Evolutionary conservation across 2,888 invertebrate genomes (phyloP), one percentile per base, ranked within the genome.

Genomic region (Drosophila stalkeri): DNA sequence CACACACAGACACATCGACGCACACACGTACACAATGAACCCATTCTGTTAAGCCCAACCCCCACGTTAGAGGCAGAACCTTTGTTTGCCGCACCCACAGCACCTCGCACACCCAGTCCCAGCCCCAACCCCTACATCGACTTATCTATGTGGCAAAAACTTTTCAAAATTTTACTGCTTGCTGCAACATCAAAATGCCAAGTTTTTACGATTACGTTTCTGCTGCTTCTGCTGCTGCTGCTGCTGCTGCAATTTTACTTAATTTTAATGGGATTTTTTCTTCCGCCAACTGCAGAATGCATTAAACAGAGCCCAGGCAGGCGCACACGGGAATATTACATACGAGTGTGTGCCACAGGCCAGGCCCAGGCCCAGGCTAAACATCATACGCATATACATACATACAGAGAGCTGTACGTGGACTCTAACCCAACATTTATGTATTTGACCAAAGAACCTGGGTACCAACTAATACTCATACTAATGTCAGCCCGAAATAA

Each of bases 201-300:
- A 86, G 87, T 87, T 88, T 87, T 87, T 87, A 87, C 89, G 86
- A 87, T 88, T 82, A 77, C 83, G 77, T 65, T 71, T 64, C 65
- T 49, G 66, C 70, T 51, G 62, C 73, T 27, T 27, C 27, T 27
- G 27, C 27, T 27, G 27, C 23, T 47, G 47, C 52, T 55, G 74
- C 72, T 67, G 75, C 68, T 73, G 79, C 77, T 82, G 85, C 88
- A 90, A 90, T 90, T 90, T 90, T 91, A 91, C 90, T 91, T 89
- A 90, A 90, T 91, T 90, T 90, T 91, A 90, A 90, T 90, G 90
- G 89, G 82, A 86, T 86, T 88, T 81, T 86, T 88, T 86, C 81
- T 88, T 86, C 72, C 77, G 76, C 80, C 83, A 83, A 83, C 88
- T 83, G 86, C 81, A 83, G 74, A 88, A 86, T 86, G 86, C 89